Evolutionary conservation across 2,888 invertebrate species (phyloP).

Genomic region (Ceramica pisi): DNA sequence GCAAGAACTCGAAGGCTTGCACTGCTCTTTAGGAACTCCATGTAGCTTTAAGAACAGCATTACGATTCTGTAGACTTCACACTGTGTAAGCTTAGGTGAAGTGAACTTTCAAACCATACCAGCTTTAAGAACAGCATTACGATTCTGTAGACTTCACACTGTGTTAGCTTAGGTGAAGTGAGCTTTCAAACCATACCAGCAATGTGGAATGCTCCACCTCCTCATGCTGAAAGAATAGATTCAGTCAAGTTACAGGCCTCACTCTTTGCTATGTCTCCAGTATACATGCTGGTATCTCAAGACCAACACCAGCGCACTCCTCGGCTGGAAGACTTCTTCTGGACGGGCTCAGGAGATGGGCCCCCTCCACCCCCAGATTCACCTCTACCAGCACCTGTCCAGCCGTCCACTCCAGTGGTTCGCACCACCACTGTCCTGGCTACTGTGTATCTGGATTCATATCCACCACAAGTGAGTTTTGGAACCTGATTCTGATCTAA

Average conservation of each 20-base stretch:
- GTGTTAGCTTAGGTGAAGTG: no score
- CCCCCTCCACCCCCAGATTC: slow-evolving; percentile 91
- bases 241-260: background rate
- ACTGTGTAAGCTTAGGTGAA: no score
- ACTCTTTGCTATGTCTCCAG: slow-evolving; percentile 65
- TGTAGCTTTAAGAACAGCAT: no score
- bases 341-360: slow-evolving; percentile 97
- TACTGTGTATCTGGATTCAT: slow-evolving; percentile 92
- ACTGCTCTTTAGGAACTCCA: no score
- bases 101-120: no score
- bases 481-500: background rate
- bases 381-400: slow-evolving; percentile 80
- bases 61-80: no score
- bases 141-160: no score
- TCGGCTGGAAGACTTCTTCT: slow-evolving; percentile 96
- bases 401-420: slow-evolving; percentile 88
- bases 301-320: slow-evolving; percentile 86
- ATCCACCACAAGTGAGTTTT: slow-evolving; percentile 82
- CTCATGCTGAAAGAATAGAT: no score
- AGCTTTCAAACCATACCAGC: no score
- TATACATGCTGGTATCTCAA: slow-evolving; percentile 83
- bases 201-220: no score
- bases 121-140: no score
- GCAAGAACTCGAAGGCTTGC: no score
- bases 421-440: slow-evolving; percentile 93